Percentiles rank a stretch among this genome's conserved stretches.
Conservation (phyloP, 2,113 vertebrate species). For the Coreoperca whiteheadi region DNA sequence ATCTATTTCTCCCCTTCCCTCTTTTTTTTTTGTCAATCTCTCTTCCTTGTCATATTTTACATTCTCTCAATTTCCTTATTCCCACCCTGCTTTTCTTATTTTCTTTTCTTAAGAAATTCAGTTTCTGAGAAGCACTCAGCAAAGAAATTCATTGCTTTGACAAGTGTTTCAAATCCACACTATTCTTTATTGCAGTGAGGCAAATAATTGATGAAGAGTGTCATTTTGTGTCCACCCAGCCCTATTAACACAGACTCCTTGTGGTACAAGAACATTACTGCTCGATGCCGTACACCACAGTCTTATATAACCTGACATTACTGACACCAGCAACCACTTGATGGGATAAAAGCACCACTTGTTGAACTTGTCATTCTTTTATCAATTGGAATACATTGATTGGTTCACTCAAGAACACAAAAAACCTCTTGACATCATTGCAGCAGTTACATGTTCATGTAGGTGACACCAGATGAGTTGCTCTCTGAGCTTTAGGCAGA, state of each 20-base stretch:
- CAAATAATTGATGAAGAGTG: slow-evolving; percentile 74
- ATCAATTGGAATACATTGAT: background rate
- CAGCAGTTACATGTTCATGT: slow-evolving; percentile 1
- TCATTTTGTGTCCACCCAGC: slow-evolving; percentile 57
- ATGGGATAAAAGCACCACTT: slow-evolving; percentile 46
- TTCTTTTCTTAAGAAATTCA: slow-evolving; percentile 49
- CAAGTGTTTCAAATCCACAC: slow-evolving; percentile 51
- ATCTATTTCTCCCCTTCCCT: background rate
- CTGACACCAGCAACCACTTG: slow-evolving; percentile 40
- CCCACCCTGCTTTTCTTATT: slow-evolving; percentile 30
- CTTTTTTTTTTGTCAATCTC: slow-evolving; percentile 37
- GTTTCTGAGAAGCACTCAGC: slow-evolving; percentile 40
- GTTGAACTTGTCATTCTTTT: slow-evolving; percentile 5
- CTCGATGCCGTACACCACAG: background rate
- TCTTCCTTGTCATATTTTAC: slow-evolving; percentile 43
- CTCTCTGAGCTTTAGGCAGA: background rate
- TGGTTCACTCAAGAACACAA: slow-evolving; percentile 16
- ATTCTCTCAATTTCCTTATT: slow-evolving; percentile 17
- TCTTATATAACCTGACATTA: slow-evolving; percentile 38
- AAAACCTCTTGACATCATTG: slow-evolving; percentile 4
- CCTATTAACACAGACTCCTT: slow-evolving; percentile 19
- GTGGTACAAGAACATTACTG: slow-evolving; percentile 11
- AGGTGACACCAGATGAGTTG: background rate
- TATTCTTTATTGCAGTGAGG: slow-evolving; percentile 57
- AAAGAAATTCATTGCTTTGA: slow-evolving; percentile 36